Base-by-base conservation (phyloP, 1,140 invertebrate genomes). In the Philaenus spumarius region DNA sequence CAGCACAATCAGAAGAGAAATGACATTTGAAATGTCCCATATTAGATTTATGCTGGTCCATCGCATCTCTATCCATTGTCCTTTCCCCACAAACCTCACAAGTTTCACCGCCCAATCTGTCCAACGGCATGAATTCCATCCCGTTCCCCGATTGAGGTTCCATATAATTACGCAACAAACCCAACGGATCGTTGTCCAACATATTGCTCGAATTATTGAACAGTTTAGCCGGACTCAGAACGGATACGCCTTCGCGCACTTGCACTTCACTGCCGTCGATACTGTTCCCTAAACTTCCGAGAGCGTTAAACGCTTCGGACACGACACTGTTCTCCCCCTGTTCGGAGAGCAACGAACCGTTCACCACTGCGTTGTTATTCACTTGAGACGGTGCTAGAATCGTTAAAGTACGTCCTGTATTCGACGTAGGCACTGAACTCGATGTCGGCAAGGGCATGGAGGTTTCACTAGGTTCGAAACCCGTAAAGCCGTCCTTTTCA, bases 21-120 rank as follows among this genome's bases (percentile, higher is more conserved):
- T 71, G 72, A 62, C 76, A 78, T 47, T 75, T 75, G 63, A 71
- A 76, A 59, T 77, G 77, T 23, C 75, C 75, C 20, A 65, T 69
- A 45, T 71, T 72, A 2, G 65, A 63, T 46, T 67, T 68, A 57
- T 77, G 77, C 15, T 75, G 71, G 24, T 75, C 74, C 17, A 78
- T 35, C 15, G 73, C 70, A 0, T 71, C 64, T 1, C 72, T 68
- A 45, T 77, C 74, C 23, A 71, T 70, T 59, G 73, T 75, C 45
- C 74, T 74, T 35, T 77, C 74, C 22, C 74, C 75, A 57, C 76
- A 78, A 2, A 77, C 71, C 30, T 53, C 50, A 39, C 50, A 53
- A 19, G 50, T 53, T 17, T 53, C 30, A 17, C 17, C 23, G 1
- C 35, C 19, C 6, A 53, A 39, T 14, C 26, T 30, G 15, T 24